phyloP scores from a whole-genome alignment of 2,888 invertebrate genomes.

The Oscheius sp. region DNA sequence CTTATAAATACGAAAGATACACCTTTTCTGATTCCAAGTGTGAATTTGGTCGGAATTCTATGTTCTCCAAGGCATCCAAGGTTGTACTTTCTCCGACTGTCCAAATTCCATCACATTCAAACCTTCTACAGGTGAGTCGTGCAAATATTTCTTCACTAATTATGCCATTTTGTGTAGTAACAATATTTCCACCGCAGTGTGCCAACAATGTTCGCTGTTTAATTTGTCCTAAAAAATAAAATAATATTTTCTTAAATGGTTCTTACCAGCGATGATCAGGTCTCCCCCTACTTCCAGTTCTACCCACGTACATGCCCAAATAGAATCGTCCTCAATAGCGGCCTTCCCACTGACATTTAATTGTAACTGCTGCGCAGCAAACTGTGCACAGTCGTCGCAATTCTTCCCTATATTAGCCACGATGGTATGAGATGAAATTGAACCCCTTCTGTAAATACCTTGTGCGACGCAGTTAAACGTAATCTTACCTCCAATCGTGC shows the following conservation, averaged over 20 bases:
- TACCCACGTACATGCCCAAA: slow-evolving; percentile 55
- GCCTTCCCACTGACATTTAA: slow-evolving; percentile 45
- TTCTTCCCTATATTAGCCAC: slow-evolving; percentile 43
- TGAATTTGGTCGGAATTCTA: slow-evolving; percentile 44
- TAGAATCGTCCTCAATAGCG: slow-evolving; percentile 54
- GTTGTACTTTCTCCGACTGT: slow-evolving; percentile 49
- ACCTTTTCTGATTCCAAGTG: slow-evolving; percentile 57
- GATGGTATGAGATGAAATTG: slow-evolving; percentile 31
- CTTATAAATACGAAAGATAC: no score
- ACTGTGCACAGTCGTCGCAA: slow-evolving; percentile 60
- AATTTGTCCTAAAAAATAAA: slow-evolving; percentile 32
- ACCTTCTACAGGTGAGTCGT: slow-evolving; percentile 45
- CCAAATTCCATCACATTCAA: slow-evolving; percentile 57
- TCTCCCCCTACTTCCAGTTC: slow-evolving; percentile 52
- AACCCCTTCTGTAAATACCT: slow-evolving; percentile 30
- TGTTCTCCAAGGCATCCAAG: slow-evolving; percentile 40
- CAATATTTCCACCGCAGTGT: slow-evolving; percentile 15
- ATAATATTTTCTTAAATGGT: not conserved
- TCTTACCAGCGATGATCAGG: slow-evolving; percentile 37
- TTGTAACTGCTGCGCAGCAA: slow-evolving; percentile 47
- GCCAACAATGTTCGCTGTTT: slow-evolving; percentile 44
- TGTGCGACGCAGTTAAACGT: not conserved
- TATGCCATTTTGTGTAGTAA: slow-evolving; percentile 21
- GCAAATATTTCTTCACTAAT: slow-evolving; percentile 43
- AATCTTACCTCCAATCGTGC: slow-evolving; percentile 56